Evolutionary conservation across 2,888 invertebrate species (phyloP), one percentile per base, ranked within the genome.

Genomic region (Dorcus parallelipipedus): DNA sequence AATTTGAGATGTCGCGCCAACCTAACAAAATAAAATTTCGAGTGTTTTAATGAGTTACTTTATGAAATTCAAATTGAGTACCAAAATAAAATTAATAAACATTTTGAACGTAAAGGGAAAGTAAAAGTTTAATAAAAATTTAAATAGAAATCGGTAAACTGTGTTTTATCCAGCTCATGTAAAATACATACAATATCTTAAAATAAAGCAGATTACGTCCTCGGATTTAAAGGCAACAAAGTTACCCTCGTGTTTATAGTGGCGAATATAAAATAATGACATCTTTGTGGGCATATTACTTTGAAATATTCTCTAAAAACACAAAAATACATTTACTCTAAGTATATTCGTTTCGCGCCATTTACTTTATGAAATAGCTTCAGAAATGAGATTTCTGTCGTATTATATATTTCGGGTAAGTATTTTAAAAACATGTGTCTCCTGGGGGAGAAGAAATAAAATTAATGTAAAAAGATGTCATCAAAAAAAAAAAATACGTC

Each of bases 341-440:
- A 76, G 73, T 75, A 71, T 74, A 75, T 77, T 76, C 76, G 76
- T 73, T 73, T 72, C 76, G 77, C 73, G 71, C 75, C 77, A 77
- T 76, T 77, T 77, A 76, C 71, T 74, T 72, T 70, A 72, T 72
- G 75, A 72, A 75, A 76, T 76, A 71, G 75, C 61, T 60, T 48
- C 59, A 59, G 55, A 58, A 60, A 60, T 43, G 56, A 56, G 50
- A 43, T 56, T 54, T 40, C 47, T 39, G 43, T 39, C 45, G 33
- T 51, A 49, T 58, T 55, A 54, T 58, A 42, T 42, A 43, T 50
- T 49, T 50, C 39, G 40, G 49, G 52, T 42, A 40, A 41, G 40
- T 55, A 45, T 55, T 59, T 52, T 54, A 55, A 59, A 54, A 59
- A 59, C 59, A 59, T 59, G 59, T 59, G 59, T 59, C 48, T 47